phyloP scores from a whole-genome alignment of 2,888 invertebrate species.

The Subacronicta megacephala region DNA sequence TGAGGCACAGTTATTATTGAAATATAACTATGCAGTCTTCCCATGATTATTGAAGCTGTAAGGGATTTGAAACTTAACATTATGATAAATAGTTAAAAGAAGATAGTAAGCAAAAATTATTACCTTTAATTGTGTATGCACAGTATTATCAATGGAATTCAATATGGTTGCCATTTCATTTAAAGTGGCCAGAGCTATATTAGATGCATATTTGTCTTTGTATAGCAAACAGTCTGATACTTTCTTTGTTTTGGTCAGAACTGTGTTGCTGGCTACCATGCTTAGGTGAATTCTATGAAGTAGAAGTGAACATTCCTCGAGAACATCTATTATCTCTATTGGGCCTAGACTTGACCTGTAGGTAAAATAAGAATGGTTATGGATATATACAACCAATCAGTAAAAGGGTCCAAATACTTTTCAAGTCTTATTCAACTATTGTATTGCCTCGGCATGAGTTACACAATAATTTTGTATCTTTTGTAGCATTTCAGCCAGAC shows the following conservation, averaged over 20 bases:
- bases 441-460: no score
- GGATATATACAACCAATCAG: background rate
- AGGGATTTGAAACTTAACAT: no score
- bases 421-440: no score
- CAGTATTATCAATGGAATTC: constrained; percentile 79
- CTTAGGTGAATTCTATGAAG: constrained; percentile 81
- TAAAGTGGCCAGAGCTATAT: constrained; percentile 76
- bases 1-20: no score
- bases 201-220: constrained; percentile 82
- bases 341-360: constrained; percentile 65
- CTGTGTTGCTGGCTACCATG: constrained; percentile 76
- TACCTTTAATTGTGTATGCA: constrained; percentile 81
- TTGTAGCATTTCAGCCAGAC: no score
- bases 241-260: constrained; percentile 76
- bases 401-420: no score
- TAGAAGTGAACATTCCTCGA: constrained; percentile 82
- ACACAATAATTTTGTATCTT: no score
- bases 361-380: constrained; percentile 18
- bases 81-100: no score
- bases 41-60: no score
- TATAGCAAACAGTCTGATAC: constrained; percentile 75
- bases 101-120: background rate
- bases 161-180: constrained; percentile 77
- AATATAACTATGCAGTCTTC: no score
- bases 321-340: constrained; percentile 75